Percentiles rank a stretch among this genome's conserved stretches.
Evolutionary conservation across 2,888 invertebrate species (phyloP).

Genomic region (Sinelater perroti): DNA sequence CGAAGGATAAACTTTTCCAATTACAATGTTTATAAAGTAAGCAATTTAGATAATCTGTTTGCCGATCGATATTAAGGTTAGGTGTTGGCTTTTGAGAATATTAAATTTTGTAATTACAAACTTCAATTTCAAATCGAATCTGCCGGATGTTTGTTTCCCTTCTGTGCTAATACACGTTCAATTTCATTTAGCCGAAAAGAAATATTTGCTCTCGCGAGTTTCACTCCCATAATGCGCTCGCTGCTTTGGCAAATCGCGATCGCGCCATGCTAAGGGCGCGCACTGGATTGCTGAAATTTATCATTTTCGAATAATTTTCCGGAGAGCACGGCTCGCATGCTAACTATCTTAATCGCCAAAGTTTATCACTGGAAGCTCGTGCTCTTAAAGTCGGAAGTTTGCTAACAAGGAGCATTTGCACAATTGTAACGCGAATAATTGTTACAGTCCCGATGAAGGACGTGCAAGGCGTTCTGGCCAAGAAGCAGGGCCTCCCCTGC

Average conservation of each 20-base stretch:
- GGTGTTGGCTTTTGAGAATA: constrained; percentile 52
- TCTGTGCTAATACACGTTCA: constrained; percentile 41
- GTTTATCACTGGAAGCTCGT: constrained; percentile 40
- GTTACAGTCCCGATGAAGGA: constrained; percentile 80
- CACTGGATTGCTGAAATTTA: constrained; percentile 28
- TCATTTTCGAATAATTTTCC: constrained; percentile 36
- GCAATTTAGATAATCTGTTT: constrained; percentile 59
- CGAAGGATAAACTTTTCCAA: constrained; percentile 55
- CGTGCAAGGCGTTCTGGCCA: constrained; percentile 82
- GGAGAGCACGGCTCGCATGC: constrained; percentile 28
- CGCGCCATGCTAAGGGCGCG: constrained; percentile 16
- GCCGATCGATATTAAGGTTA: constrained; percentile 54
- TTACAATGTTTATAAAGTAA: constrained; percentile 58
- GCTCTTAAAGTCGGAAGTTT: constrained; percentile 48
- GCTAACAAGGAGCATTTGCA: constrained; percentile 51
- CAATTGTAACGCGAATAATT: constrained; percentile 52
- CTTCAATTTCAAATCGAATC: constrained; percentile 49
- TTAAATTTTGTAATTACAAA: constrained; percentile 53
- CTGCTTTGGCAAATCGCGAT: constrained; percentile 23
- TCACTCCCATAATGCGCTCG: constrained; percentile 18
- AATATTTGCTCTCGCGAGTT: constrained; percentile 30
- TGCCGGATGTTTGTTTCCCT: constrained; percentile 49
- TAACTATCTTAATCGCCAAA: constrained; percentile 49
- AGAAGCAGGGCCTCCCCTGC: constrained; percentile 85
- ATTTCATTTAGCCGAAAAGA: constrained; percentile 36